These are phyloP conservation scores for Phyllostomus discolor DNA, from an alignment of 2,113 vertebrate species.

Conservation along the genomic window DNA sequence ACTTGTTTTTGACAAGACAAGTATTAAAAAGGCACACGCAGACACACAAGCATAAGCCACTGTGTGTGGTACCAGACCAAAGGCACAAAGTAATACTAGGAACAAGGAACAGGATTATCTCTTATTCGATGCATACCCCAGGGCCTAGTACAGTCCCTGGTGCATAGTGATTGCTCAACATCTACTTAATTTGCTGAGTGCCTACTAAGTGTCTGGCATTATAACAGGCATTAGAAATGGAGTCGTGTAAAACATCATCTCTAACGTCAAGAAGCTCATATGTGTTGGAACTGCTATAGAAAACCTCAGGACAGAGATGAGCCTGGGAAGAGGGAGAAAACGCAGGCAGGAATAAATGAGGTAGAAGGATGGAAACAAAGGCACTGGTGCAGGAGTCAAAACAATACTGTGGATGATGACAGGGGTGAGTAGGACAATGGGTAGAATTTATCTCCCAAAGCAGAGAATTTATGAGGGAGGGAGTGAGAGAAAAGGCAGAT, in stretches of 20 bases:
- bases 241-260: not conserved
- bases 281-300: not conserved
- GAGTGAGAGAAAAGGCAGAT: not conserved
- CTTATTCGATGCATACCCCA: too few species aligned
- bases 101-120: not conserved
- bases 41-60: not conserved
- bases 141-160: not conserved
- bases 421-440: too few species aligned
- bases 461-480: not conserved
- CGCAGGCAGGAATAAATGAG: accelerated
- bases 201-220: not conserved
- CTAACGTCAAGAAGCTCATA: not conserved
- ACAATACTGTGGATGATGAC: accelerated
- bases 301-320: not conserved
- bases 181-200: not conserved
- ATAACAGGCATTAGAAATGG: not conserved
- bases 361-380: not conserved
- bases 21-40: not conserved
- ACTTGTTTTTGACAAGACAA: not conserved
- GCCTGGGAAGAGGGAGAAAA: not conserved
- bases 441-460: too few species aligned
- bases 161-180: not conserved
- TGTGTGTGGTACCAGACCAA: not conserved
- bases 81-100: not conserved
- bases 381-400: not conserved